Conservation (phyloP, 1,140 invertebrate genomes). For the Lasioglossum baleicum region DNA sequence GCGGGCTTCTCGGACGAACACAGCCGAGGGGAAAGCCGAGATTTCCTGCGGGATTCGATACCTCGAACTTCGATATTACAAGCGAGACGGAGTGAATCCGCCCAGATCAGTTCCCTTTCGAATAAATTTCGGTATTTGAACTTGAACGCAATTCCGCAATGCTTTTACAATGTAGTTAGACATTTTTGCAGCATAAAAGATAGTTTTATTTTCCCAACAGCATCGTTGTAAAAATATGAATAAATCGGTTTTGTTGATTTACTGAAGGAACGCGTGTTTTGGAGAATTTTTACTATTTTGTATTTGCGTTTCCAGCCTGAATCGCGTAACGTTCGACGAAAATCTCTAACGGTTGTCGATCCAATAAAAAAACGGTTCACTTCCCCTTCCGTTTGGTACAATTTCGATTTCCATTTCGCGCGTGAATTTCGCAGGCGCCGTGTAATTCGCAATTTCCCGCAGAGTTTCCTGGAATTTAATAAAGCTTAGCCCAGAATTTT, state of each 20-base stretch:
- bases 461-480: slow-evolving; percentile 18
- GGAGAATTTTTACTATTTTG: no score
- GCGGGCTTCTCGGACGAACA: neutral
- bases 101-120: neutral
- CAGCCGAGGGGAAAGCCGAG: neutral
- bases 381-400: neutral
- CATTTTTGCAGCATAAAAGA: no score
- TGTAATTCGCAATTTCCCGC: slow-evolving; percentile 15
- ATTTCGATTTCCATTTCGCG: slow-evolving; percentile 16
- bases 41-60: neutral
- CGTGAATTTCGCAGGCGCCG: neutral
- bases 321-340: neutral
- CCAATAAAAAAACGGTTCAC: neutral
- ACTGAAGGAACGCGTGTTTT: no score
- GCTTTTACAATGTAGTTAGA: no score
- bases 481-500: slow-evolving; percentile 19
- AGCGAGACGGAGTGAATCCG: neutral
- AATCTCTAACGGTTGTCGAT: neutral
- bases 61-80: neutral
- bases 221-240: no score
- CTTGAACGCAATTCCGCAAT: neutral
- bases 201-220: no score
- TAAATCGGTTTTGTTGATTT: no score
- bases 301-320: no score
- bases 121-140: neutral